Percentiles rank a stretch among this genome's conserved stretches.
These are phyloP conservation scores for Plotosus lineatus DNA, from an alignment of 2,113 vertebrate genomes.

Conservation along the genomic window DNA sequence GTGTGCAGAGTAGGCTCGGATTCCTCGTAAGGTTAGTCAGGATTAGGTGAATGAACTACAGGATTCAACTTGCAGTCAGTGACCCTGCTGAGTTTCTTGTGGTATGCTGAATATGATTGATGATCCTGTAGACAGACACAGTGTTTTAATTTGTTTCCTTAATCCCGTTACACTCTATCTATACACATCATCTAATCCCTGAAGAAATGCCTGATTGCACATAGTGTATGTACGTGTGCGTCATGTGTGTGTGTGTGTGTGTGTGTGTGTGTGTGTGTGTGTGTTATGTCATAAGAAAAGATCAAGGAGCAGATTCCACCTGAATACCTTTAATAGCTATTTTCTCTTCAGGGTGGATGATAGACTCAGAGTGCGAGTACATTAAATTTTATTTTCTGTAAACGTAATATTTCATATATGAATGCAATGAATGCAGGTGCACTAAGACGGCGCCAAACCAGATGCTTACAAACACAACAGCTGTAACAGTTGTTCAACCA, in stretches of 20 bases:
- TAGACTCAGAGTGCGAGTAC: not conserved
- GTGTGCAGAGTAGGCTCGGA: not conserved
- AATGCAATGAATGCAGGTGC: not conserved
- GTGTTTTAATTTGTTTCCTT: not conserved
- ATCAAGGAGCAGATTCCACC: not conserved
- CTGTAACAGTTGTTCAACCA: not conserved
- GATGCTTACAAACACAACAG: slow-evolving; percentile 4
- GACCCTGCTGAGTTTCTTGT: not conserved
- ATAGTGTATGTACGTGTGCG: not conserved
- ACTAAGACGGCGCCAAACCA: not conserved
- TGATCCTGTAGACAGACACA: not conserved
- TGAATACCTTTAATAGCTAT: not conserved
- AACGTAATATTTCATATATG: not conserved
- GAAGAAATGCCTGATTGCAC: not conserved
- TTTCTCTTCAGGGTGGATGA: slow-evolving; percentile 10
- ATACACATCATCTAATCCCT: not conserved
- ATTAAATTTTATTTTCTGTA: slow-evolving; percentile 1
- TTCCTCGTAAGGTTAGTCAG: not conserved
- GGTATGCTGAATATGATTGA: slow-evolving; percentile 18
- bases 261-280: not conserved
- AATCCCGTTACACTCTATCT: not conserved
- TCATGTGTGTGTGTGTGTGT: not conserved
- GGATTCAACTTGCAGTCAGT: slow-evolving; percentile 2
- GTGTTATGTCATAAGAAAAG: not conserved
- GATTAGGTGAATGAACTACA: slow-evolving; percentile 7